A percentile compares a stretch with the other conserved stretches of the same genome.
Conservation (phyloP, 2,888 invertebrate species). For the Ophion ventricosus region DNA sequence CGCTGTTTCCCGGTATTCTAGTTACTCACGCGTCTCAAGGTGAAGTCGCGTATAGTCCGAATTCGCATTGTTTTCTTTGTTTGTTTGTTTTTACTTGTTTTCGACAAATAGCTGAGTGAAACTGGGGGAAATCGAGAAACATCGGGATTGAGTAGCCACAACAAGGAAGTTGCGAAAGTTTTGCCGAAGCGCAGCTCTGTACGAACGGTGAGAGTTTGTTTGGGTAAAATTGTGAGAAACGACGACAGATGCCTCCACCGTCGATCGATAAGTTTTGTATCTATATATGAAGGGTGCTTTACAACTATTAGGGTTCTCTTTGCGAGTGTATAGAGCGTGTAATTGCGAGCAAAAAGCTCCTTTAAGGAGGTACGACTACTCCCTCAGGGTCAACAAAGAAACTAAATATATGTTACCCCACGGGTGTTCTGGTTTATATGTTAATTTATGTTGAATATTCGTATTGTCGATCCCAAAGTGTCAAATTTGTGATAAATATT, state of each 20-base stretch:
- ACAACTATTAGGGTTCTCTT: too few species aligned
- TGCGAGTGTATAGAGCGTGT: too few species aligned
- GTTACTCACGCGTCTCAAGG: neutral
- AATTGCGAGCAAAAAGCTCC: too few species aligned
- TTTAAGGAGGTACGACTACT: too few species aligned
- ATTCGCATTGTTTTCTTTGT: too few species aligned
- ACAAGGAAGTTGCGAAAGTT: conserved; percentile 31
- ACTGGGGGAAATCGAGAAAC: conserved; percentile 7
- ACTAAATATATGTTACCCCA: too few species aligned
- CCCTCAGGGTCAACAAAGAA: too few species aligned
- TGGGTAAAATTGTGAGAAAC: neutral
- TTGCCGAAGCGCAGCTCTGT: neutral
- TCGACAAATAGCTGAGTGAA: neutral
- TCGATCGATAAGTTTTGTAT: neutral
- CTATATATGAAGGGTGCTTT: too few species aligned
- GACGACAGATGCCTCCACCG: neutral
- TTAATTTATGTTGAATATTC: too few species aligned
- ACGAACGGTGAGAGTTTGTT: neutral
- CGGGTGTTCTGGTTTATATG: too few species aligned
- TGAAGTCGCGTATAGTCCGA: neutral
- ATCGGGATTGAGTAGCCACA: conserved; percentile 31
- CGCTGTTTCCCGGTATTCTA: neutral
- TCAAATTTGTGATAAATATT: too few species aligned
- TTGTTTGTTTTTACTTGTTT: neutral
- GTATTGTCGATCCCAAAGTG: too few species aligned